Percentiles rank a stretch among this genome's conserved stretches.
Evolutionary conservation across 2,888 invertebrate genomes (phyloP).

Genomic region (Yponomeuta malinellus): DNA sequence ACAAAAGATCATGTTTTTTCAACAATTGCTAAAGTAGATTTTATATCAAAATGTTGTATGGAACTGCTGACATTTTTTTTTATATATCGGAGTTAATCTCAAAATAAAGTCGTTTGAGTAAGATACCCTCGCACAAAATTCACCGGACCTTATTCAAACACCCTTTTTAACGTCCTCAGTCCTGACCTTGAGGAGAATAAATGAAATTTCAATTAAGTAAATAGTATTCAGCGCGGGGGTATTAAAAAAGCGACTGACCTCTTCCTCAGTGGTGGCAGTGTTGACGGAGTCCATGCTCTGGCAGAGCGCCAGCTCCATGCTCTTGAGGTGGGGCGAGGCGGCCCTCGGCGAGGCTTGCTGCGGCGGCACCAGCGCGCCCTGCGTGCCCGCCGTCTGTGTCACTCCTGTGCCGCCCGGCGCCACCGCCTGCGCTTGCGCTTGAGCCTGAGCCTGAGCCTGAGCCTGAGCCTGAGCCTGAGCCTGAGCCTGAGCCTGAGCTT

Average conservation of each 20-base stretch:
- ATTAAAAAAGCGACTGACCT: conserved; percentile 79
- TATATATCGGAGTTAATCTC: too few relatives aligned
- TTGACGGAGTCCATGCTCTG: conserved; percentile 99
- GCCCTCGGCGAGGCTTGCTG: conserved; percentile 55
- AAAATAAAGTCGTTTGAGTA: too few relatives aligned
- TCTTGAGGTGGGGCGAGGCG: conserved; percentile 64
- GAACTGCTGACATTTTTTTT: too few relatives aligned
- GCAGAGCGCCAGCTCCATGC: conserved; percentile 84
- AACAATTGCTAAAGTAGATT: too few relatives aligned
- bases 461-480: conserved; percentile 51
- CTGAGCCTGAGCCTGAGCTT: conserved; percentile 50
- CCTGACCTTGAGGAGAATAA: too few relatives aligned
- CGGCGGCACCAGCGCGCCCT: conserved; percentile 59
- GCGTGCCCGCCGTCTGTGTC: conserved; percentile 56
- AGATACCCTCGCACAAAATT: too few relatives aligned
- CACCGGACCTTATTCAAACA: too few relatives aligned
- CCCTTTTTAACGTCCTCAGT: too few relatives aligned
- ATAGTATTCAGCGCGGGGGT: too few relatives aligned
- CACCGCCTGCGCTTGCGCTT: conserved; percentile 47
- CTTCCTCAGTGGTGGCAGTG: conserved; percentile 96
- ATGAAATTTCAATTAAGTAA: not conserved
- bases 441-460: conserved; percentile 45
- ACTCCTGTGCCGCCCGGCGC: conserved; percentile 56
- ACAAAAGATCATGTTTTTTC: too few relatives aligned
- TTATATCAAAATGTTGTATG: too few relatives aligned